phyloP scores from a whole-genome alignment of 2,888 invertebrate genomes.

The Cyaniris semiargus region DNA sequence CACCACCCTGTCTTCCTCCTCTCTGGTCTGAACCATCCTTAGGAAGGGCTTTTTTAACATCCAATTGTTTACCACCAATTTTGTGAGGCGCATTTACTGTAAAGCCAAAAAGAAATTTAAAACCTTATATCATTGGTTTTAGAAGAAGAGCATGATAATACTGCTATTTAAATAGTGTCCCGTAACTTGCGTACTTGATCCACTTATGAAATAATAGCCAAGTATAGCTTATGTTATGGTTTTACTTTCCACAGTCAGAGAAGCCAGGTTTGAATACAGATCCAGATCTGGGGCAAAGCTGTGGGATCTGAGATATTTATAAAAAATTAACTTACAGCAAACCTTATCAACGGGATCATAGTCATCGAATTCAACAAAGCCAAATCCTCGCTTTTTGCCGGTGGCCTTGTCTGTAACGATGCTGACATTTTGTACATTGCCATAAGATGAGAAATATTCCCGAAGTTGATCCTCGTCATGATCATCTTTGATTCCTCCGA shows the following conservation, averaged over 20 bases:
- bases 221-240: constrained; percentile 76
- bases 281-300: constrained; percentile 76
- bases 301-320: constrained; percentile 51
- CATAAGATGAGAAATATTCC: constrained; percentile 91
- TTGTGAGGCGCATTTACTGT: constrained; percentile 91
- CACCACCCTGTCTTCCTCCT: constrained; percentile 74
- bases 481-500: constrained; percentile 96
- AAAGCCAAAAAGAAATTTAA: constrained; percentile 35
- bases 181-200: constrained; percentile 76
- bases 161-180: constrained; percentile 49
- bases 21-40: constrained; percentile 85
- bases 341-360: constrained; percentile 98
- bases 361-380: constrained; percentile 98
- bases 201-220: constrained; percentile 53
- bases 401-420: constrained; percentile 96
- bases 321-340: constrained; percentile 86
- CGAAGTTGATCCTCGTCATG: constrained; percentile 94
- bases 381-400: constrained; percentile 97
- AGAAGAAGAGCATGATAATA: constrained; percentile 1
- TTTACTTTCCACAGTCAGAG: constrained; percentile 75
- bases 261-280: constrained; percentile 71
- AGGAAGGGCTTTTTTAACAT: constrained; percentile 96
- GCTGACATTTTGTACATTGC: constrained; percentile 90
- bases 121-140: no score
- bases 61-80: constrained; percentile 92